Evolutionary conservation across 1,140 invertebrate genomes (phyloP), one percentile per base, ranked within the genome.

Genomic region (Drosophila pseudoananassae): DNA sequence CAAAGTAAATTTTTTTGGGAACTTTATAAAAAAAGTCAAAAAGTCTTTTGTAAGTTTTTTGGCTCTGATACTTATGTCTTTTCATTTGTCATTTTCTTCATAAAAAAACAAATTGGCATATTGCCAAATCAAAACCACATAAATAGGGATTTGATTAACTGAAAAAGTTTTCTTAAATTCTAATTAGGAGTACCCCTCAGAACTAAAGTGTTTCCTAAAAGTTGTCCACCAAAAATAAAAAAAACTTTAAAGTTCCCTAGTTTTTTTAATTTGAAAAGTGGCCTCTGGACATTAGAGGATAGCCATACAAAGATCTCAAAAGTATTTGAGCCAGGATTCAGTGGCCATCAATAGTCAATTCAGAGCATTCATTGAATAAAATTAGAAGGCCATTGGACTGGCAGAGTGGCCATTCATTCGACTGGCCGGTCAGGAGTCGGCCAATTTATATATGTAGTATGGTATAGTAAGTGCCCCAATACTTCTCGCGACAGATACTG

Each of bases 311-410:
- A 31, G 31, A 31, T 31, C 31, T 36, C 9, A 17, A 43, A 43
- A 15, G n/a, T 43, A 17, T 43, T 50, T 49, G 33, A 68, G 27
- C 27, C 31, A 2, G 52, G 38, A 51, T 54, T 68, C 38, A 46
- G 29, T 3, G 17, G 20, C 58, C 53, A 70, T 75, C 74, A 75
- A 82, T 83, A 56, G 78, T 60, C 51, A 46, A 31, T 43, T 51
- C 20, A 17, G 64, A 53, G 70, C 66, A 57, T 80, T 85, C 85
- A 81, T 87, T 87, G 81, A 84, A 85, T 85, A 73, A 85, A 81
- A 81, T 87, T 80, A 81, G 82, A 81, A 73, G 63, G 73, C 56
- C 63, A 77, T 69, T 63, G 53, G 50, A 45, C 40, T 12, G n/a
- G 40, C 40, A 20, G 43, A 43, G 73, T 63, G 52, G 61, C 46